Conservation (phyloP, 2,113 vertebrate species). For the Dromiciops gliroides region DNA sequence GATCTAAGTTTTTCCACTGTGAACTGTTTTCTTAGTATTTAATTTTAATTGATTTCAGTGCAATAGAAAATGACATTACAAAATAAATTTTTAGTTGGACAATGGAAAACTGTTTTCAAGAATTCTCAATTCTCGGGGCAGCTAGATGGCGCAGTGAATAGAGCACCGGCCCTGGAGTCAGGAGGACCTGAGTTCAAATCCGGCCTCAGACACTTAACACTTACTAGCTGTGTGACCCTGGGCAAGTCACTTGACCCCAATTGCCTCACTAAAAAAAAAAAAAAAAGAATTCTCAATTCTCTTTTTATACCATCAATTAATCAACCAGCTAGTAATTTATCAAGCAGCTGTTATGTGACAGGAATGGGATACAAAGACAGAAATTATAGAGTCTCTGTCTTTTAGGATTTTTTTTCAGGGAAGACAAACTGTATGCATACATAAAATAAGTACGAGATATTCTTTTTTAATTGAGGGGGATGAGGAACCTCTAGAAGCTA, state of each 20-base stretch:
- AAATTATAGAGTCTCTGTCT: background rate
- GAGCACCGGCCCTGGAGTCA: no score
- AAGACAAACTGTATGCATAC: background rate
- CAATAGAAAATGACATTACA: slow-evolving; percentile 5
- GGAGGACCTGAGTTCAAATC: no score
- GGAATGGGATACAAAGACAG: background rate
- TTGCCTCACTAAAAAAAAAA: no score
- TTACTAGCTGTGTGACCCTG: no score
- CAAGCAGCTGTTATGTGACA: background rate
- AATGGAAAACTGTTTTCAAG: slow-evolving; percentile 22
- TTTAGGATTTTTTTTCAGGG: background rate
- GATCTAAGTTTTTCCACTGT: slow-evolving; percentile 50
- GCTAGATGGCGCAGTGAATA: no score
- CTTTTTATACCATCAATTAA: background rate
- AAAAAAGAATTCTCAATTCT: no score
- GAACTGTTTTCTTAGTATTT: slow-evolving; percentile 70
- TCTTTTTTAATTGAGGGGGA: background rate
- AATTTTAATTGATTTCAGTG: slow-evolving; percentile 69
- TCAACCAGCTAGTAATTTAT: background rate
- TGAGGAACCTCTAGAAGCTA: background rate
- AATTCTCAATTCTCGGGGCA: no score
- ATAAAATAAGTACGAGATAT: background rate
- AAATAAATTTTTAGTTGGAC: slow-evolving; percentile 65
- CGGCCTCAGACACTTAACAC: no score
- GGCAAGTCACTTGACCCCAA: no score